Base-by-base conservation (phyloP, 2,888 invertebrate species). In the Plebejus melissa region DNA sequence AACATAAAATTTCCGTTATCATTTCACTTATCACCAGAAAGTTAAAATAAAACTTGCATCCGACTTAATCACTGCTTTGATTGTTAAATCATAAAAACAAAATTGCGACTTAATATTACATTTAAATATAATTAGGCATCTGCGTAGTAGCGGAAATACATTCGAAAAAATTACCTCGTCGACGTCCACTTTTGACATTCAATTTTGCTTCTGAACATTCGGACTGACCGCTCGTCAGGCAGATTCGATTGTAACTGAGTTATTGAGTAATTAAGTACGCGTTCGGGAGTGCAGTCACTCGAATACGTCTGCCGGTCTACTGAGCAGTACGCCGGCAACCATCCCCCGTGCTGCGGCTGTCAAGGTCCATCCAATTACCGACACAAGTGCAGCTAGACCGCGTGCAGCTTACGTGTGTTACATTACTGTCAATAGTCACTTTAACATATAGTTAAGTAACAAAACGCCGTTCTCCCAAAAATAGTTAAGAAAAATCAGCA, bases 141-240 rank as follows among this genome's bases (percentile, higher is more conserved):
- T 65, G 28, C 60, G 60, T 65, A 65, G 22, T 65, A 65, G n/a
- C 22, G n/a, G 2, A 71, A 71, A 38, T 4, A 70, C 2, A 46
- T 4, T 22, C 7, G 9, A 46, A 11, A 60, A 60, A 36, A 32
- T 32, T 77, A 80, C 79, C 82, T 81, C 76, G 84, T 83, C 0
- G 88, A 88, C 0, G 93, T 91, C 95, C 95, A 95, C 79, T 93
- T 91, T 84, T 95, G 90, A 74, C 94, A 94, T 79, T 95, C 95
- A 77, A 90, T 85, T 83, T 94, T 94, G 81, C 94, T 94, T 78
- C 95, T 95, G 83, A 95, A 95, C 95, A 95, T 95, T 80, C 72
- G 65, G 65, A 13, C 65, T 32, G 65, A 65, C 65, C 65, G 65
- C 65, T 65, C 65, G 32, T 4, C 5, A 36, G 32, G 4, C 16